Conservation (phyloP, 2,113 vertebrate genomes). For the Rattus rattus region DNA sequence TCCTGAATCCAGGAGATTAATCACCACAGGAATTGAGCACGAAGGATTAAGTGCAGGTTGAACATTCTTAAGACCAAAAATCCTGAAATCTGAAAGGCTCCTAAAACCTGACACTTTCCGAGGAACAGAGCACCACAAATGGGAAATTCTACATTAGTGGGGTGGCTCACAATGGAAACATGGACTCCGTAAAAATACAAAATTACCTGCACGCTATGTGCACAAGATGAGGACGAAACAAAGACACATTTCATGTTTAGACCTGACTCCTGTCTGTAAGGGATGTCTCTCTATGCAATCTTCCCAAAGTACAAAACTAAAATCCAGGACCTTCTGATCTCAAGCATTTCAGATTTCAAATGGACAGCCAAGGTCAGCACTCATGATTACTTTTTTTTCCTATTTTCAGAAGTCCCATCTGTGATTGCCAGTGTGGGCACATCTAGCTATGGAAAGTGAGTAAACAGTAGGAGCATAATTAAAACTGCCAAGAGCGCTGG, state of each 20-base stretch:
- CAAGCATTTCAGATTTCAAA: constrained; percentile 14
- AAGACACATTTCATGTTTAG: neutral
- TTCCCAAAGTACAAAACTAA: neutral
- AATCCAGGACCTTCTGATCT: neutral
- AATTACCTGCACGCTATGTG: neutral
- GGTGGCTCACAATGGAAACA: neutral
- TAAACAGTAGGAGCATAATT: neutral
- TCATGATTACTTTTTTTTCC: neutral
- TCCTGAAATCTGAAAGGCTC: neutral
- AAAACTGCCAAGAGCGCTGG: neutral
- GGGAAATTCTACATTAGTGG: neutral
- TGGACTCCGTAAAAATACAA: neutral
- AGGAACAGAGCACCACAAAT: neutral
- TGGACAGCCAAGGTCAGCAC: neutral
- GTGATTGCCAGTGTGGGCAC: neutral
- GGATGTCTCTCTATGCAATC: neutral
- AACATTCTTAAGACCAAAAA: neutral
- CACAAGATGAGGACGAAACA: neutral
- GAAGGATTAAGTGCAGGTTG: neutral
- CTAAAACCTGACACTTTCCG: neutral
- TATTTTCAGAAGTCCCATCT: constrained; percentile 23
- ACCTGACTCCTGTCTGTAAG: neutral
- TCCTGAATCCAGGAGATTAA: constrained; percentile 11
- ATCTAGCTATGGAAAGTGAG: neutral
- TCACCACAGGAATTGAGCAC: constrained; percentile 8